A percentile compares a stretch with the other conserved stretches of the same genome.
phyloP scores from a whole-genome alignment of 2,888 invertebrate species.

The Hyles lineata region DNA sequence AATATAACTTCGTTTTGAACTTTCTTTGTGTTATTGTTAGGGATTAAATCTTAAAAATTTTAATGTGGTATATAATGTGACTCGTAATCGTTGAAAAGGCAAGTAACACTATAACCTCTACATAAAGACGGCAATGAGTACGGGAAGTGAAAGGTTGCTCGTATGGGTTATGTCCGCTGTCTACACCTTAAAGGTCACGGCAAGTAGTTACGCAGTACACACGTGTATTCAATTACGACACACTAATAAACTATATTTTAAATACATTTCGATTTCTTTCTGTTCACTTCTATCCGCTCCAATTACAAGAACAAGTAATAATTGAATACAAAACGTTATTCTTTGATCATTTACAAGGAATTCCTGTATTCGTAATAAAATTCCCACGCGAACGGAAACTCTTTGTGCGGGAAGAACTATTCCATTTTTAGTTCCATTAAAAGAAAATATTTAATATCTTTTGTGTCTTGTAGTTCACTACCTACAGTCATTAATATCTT shows the following conservation, averaged over 20 bases:
- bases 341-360: background rate
- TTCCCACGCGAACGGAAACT: conserved; percentile 15
- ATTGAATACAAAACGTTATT: conserved; percentile 5
- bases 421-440: background rate
- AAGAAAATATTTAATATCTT: conserved; percentile 3
- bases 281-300: background rate
- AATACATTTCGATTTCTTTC: background rate
- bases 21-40: too few species aligned
- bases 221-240: background rate
- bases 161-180: background rate
- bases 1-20: too few species aligned
- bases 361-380: conserved; percentile 2
- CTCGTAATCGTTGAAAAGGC: too few species aligned
- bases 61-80: too few species aligned
- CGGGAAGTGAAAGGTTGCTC: conserved; percentile 9
- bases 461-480: background rate
- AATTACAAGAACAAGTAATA: conserved; percentile 2
- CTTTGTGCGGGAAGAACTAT: background rate
- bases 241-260: background rate
- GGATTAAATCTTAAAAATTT: too few species aligned
- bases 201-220: background rate
- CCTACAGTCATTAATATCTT: background rate
- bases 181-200: conserved; percentile 11
- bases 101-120: background rate
- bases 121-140: conserved; percentile 3